Evolutionary conservation across 2,113 vertebrate species (phyloP), one percentile per base, ranked within the genome.

Genomic region (Tetrao urogallus): DNA sequence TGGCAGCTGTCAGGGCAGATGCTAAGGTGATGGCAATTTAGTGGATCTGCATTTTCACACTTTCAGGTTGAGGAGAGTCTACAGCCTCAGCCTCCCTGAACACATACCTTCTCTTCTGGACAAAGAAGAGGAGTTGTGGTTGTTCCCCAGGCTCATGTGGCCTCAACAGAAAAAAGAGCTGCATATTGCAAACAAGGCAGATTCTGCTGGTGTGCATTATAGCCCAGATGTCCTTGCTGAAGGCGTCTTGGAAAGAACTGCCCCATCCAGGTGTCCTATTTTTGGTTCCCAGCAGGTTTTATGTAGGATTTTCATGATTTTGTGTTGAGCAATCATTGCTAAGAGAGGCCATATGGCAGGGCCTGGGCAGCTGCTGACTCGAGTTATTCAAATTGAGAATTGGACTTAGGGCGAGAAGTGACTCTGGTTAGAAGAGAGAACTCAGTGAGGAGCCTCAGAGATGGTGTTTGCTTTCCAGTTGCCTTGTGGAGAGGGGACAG

Each of bases 341-440:
- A 70, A 34, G 52, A 84, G 74, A 60, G 66, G 58, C 4, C 22
- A 43, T 56, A 32, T 30, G 22, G 21, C 57, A 71, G 38, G 52
- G 30, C 30, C 18, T 50, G 52, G 20, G 65, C 34, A 81, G 34
- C 30, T 54, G 30, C 22, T 61, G 30, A 42, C 22, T 56, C 3
- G 13, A 40, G 24, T 34, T 85, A 38, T 21, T 70, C 6, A 47
- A 64, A 52, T 1, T 50, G 22, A 10, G 45, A 56, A 25, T 79
- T 76, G 64, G 58, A 50, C 1, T 32, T 57, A 40, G 76, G 38
- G 47, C 28, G 22, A 50, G 38, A 71, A 66, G 3, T 61, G 1
- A 43, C 30, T 70, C 38, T 0, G 0, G 30, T 40, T 34, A 50
- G 60, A 63, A 1, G 1, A 24, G 40, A 86, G 19, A 40, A 1